Percentiles rank a stretch among this genome's conserved stretches.
Conservation (phyloP, 2,888 invertebrate species). For the Villa cingulata region DNA sequence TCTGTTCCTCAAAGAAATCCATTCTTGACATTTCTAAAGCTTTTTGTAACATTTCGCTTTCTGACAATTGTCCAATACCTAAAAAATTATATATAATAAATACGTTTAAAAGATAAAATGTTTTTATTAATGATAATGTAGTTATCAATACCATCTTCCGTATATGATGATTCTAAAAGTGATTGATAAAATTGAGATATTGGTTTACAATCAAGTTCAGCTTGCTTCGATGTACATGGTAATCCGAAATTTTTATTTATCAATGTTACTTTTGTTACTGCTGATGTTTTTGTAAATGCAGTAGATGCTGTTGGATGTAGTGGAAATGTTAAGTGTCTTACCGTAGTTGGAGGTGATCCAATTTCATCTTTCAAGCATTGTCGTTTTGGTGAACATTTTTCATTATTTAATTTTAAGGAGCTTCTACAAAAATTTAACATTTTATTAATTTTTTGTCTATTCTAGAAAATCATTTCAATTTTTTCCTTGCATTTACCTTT, state of each 20-base stretch:
- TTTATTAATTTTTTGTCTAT: too few relatives aligned
- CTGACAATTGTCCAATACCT: conserved; percentile 26
- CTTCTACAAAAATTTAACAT: too few relatives aligned
- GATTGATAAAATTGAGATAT: conserved; percentile 34
- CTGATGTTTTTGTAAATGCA: background rate
- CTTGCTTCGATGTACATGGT: conserved; percentile 31
- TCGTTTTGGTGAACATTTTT: background rate
- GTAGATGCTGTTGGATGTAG: too few relatives aligned
- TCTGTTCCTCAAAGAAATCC: conserved; percentile 34
- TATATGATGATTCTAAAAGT: conserved; percentile 34
- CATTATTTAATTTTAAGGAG: too few relatives aligned
- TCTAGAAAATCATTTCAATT: too few relatives aligned
- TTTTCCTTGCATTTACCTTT: too few relatives aligned
- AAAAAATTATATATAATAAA: background rate
- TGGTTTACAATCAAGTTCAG: conserved; percentile 15
- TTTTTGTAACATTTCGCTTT: conserved; percentile 34
- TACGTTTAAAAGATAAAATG: background rate
- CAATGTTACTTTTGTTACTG: background rate
- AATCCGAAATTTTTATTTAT: conserved; percentile 23
- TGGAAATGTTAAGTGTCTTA: too few relatives aligned
- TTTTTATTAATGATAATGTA: too few relatives aligned
- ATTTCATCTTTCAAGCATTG: background rate
- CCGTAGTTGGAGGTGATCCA: background rate
- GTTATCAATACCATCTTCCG: conserved; percentile 24
- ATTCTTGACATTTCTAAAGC: conserved; percentile 36